These are phyloP conservation scores for Lipophrys pholis DNA, from an alignment of 2,113 vertebrate species.

Conservation along the genomic window DNA sequence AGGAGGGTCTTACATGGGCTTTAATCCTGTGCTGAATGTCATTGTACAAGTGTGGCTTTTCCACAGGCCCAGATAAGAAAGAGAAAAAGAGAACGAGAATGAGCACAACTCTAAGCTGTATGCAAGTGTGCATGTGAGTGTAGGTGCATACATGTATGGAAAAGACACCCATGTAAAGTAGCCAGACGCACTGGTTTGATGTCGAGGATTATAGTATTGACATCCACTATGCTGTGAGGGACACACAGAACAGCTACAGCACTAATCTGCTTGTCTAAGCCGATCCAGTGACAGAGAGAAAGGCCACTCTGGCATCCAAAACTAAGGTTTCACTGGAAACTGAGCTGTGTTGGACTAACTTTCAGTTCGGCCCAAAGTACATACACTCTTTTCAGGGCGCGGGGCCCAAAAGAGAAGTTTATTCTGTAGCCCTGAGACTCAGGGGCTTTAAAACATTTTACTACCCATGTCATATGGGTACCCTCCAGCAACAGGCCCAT, in stretches of 20 bases:
- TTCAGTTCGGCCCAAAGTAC: constrained; percentile 37
- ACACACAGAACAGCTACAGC: constrained; percentile 58
- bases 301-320: constrained; percentile 50
- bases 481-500: constrained; percentile 48
- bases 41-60: constrained; percentile 87
- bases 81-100: constrained; percentile 12
- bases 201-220: constrained; percentile 54
- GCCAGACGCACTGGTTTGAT: constrained; percentile 48
- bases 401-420: constrained; percentile 61
- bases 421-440: constrained; percentile 56
- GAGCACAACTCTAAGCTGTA: constrained; percentile 19
- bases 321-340: constrained; percentile 71
- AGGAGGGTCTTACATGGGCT: constrained; percentile 87
- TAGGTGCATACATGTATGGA: constrained; percentile 32
- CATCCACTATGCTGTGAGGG: constrained; percentile 60
- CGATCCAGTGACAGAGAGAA: constrained; percentile 62
- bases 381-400: constrained; percentile 30
- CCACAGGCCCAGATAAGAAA: constrained; percentile 81
- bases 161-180: constrained; percentile 38
- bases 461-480: constrained; percentile 53
- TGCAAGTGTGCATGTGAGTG: constrained; percentile 11
- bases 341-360: constrained; percentile 43
- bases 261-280: constrained; percentile 71
- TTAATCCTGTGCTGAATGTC: constrained; percentile 90
- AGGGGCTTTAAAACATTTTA: constrained; percentile 66